A percentile compares a stretch with the other conserved stretches of the same genome.
Evolutionary conservation across 2,113 vertebrate genomes (phyloP).

Genomic region (Vulpes lagopus): DNA sequence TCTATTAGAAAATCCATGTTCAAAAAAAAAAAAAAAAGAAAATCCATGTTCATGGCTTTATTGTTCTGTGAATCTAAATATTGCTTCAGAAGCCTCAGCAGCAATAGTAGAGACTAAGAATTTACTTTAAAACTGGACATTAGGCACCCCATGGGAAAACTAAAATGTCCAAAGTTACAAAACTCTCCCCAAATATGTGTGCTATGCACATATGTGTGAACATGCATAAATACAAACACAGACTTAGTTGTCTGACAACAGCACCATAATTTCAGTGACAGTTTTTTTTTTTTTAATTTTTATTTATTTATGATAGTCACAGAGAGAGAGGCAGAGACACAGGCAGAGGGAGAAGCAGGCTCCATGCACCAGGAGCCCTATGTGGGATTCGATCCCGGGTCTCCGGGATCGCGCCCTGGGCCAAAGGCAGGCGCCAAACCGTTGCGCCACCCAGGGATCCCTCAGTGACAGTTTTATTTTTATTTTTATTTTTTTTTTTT

Average conservation of each 20-base stretch:
- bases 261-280: background rate
- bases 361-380: no score
- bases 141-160: background rate
- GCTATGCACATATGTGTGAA: background rate
- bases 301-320: no score
- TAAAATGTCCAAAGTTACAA: background rate
- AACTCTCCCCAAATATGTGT: background rate
- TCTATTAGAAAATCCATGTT: constrained; percentile 23
- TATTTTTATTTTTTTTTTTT: no score
- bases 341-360: no score
- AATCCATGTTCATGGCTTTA: background rate
- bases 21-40: no score
- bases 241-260: constrained; percentile 24
- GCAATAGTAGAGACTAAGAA: constrained; percentile 22
- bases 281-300: no score
- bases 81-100: background rate
- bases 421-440: no score
- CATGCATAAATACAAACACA: background rate
- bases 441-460: no score
- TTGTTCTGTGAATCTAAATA: constrained; percentile 16
- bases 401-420: no score
- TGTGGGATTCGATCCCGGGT: no score
- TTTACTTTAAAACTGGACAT: constrained; percentile 51
- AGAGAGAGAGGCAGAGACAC: no score
- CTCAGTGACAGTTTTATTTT: no score